Evolutionary conservation across 2,113 vertebrate genomes (phyloP).

Genomic region (Lates calcarifer): DNA sequence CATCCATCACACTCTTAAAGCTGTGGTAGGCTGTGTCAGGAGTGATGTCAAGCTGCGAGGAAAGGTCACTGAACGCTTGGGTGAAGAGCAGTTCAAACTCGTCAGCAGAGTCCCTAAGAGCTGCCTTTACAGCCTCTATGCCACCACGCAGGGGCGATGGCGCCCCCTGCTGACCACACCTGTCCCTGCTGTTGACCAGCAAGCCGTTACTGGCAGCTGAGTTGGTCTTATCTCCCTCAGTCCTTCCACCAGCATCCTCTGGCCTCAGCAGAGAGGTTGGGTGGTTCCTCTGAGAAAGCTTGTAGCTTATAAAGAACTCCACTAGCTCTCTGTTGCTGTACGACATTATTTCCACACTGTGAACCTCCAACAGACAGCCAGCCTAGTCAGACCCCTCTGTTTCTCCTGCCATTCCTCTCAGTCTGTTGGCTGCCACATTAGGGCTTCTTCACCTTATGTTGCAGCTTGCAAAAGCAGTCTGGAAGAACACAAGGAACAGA

Average conservation of each 20-base stretch:
- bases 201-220: conserved; percentile 34
- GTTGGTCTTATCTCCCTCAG: conserved; percentile 65
- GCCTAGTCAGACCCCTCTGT: conserved; percentile 47
- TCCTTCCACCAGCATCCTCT: conserved; percentile 64
- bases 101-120: conserved; percentile 89
- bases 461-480: conserved; percentile 27
- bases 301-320: conserved; percentile 93
- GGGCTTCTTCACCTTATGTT: background rate
- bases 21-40: conserved; percentile 92
- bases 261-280: conserved; percentile 85
- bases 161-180: background rate
- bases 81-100: conserved; percentile 94
- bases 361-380: conserved; percentile 32
- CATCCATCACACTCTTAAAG: conserved; percentile 96
- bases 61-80: conserved; percentile 92
- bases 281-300: conserved; percentile 91
- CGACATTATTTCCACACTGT: conserved; percentile 60
- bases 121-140: conserved; percentile 86
- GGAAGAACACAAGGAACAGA: background rate
- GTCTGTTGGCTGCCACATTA: conserved; percentile 27
- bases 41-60: conserved; percentile 93
- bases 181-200: background rate
- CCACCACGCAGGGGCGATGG: accelerated
- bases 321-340: conserved; percentile 91
- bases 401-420: conserved; percentile 37